A percentile compares a stretch with the other conserved stretches of the same genome.
Conservation (phyloP, 1,140 invertebrate genomes). For the Drosophila watanabei region DNA sequence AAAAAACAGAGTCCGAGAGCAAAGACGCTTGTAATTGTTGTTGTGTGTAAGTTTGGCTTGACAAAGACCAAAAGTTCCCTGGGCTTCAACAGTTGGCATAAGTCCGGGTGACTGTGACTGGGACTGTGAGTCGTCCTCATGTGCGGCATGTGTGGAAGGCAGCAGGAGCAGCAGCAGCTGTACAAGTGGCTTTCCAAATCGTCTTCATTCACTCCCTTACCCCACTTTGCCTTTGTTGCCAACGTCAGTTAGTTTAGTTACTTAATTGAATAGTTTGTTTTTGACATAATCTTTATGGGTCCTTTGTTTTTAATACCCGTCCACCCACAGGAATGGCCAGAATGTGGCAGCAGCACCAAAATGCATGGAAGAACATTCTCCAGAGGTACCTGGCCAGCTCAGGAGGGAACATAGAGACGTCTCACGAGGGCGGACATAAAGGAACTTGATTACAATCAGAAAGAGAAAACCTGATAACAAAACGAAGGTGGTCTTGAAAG, state of each 20-base stretch:
- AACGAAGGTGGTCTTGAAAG: conserved; percentile 52
- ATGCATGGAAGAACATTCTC: conserved; percentile 1
- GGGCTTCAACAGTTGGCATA: conserved; percentile 67
- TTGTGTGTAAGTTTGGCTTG: conserved; percentile 54
- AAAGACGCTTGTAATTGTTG: conserved; percentile 56
- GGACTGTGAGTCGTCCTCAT: conserved; percentile 14
- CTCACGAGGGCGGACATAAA: conserved; percentile 61
- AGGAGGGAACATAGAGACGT: conserved; percentile 63
- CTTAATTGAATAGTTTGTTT: conserved; percentile 84
- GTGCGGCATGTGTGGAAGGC: conserved; percentile 58
- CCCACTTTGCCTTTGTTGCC: conserved; percentile 39
- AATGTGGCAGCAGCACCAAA: conserved; percentile 15
- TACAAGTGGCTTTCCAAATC: conserved; percentile 36
- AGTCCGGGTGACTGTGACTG: conserved; percentile 18
- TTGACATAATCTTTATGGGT: conserved; percentile 83
- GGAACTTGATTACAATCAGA: conserved; percentile 69
- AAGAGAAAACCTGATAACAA: conserved; percentile 21
- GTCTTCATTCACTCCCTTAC: conserved; percentile 8
- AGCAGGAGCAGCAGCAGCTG: conserved; percentile 16
- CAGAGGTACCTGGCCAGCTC: conserved; percentile 17
- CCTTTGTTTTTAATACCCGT: conserved; percentile 78
- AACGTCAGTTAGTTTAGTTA: conserved; percentile 82
- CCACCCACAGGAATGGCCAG: conserved; percentile 30
- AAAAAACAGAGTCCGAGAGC: conserved; percentile 23
- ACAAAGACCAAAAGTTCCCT: conserved; percentile 71